Conservation (phyloP, 2,797 vertebrate genomes). For the Yasuhikotakia modesta region DNA sequence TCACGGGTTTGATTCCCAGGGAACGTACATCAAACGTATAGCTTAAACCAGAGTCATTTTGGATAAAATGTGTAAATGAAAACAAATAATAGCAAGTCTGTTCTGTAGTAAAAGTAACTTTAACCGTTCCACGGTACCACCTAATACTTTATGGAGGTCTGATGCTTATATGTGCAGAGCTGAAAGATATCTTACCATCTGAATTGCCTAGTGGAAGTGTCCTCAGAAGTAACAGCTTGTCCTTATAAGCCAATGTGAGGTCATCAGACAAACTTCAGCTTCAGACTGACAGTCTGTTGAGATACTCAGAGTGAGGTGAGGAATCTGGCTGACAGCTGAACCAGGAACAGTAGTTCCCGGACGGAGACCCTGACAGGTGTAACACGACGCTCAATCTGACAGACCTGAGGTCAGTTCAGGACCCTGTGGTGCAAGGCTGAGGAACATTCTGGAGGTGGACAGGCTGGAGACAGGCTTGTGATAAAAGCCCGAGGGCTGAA, state of each 20-base stretch:
- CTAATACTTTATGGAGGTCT: too few species aligned
- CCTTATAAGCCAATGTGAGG: constrained; percentile 32
- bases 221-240: constrained; percentile 42
- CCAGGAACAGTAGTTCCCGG: constrained; percentile 29
- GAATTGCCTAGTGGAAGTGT: constrained; percentile 14
- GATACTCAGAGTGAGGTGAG: constrained; percentile 29
- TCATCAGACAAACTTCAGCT: constrained; percentile 3
- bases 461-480: constrained; percentile 21
- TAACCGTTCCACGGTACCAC: too few species aligned
- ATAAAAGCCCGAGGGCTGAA: constrained; percentile 1
- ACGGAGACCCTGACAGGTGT: constrained; percentile 5
- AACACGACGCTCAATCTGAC: constrained; percentile 16
- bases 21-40: too few species aligned
- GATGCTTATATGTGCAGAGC: too few species aligned
- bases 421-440: constrained; percentile 16
- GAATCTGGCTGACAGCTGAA: constrained; percentile 44
- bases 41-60: too few species aligned
- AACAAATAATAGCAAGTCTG: too few species aligned
- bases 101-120: too few species aligned
- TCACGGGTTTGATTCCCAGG: neutral
- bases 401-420: constrained; percentile 21
- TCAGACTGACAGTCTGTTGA: constrained; percentile 35
- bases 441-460: constrained; percentile 10
- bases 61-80: too few species aligned
- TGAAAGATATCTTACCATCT: neutral